Percentiles rank a stretch among this genome's conserved stretches.
These are phyloP conservation scores for Eriosoma lanigerum DNA, from an alignment of 1,140 invertebrate genomes.

Conservation along the genomic window DNA sequence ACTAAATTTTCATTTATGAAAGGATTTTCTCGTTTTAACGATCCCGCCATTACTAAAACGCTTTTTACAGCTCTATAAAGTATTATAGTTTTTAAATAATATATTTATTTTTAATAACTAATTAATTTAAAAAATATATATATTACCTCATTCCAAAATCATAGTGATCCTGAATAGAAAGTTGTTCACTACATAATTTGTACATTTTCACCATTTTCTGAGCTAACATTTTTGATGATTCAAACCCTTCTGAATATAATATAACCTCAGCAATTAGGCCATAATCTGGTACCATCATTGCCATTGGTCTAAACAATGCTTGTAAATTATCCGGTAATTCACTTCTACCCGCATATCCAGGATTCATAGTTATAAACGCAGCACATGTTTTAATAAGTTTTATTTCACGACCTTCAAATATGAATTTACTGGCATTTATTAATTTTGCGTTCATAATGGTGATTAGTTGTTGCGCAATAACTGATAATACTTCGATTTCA, in stretches of 20 bases:
- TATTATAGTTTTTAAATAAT: neutral
- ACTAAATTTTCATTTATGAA: constrained; percentile 78
- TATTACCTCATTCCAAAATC: constrained; percentile 81
- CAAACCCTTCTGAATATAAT: constrained; percentile 81
- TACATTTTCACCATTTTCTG: constrained; percentile 92
- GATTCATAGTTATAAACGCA: constrained; percentile 95
- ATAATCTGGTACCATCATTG: constrained; percentile 93
- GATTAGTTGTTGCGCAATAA: constrained; percentile 85
- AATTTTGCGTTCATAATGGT: constrained; percentile 82
- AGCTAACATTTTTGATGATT: constrained; percentile 79
- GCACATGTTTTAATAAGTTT: constrained; percentile 77
- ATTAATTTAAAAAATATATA: neutral
- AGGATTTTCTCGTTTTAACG: constrained; percentile 80
- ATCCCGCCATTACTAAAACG: constrained; percentile 82
- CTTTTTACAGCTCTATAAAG: constrained; percentile 63
- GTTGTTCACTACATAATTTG: constrained; percentile 85
- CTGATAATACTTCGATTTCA: constrained; percentile 87
- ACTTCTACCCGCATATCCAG: constrained; percentile 84
- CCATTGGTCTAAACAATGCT: constrained; percentile 70
- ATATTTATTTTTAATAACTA: too few relatives aligned
- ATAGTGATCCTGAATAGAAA: constrained; percentile 91
- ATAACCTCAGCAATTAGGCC: constrained; percentile 89
- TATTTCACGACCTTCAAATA: constrained; percentile 75
- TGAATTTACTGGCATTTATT: constrained; percentile 66
- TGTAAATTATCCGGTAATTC: constrained; percentile 85